Base-by-base conservation (phyloP, 2,113 vertebrate species). In the Mobula hypostoma region DNA sequence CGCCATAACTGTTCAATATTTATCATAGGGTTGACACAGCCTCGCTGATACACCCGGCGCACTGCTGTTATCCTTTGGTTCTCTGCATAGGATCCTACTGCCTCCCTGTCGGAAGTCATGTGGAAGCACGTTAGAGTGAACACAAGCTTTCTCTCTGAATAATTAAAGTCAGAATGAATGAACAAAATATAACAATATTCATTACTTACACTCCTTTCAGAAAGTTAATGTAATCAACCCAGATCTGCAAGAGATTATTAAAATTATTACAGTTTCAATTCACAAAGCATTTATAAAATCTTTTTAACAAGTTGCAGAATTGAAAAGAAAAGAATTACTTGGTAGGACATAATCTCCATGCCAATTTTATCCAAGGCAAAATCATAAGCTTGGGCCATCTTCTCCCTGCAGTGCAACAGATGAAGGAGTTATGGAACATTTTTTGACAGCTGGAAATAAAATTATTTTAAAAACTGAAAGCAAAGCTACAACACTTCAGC, bases 341-440 rank as follows among this genome's bases (percentile, higher is more conserved):
- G 99, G 95, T 99, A 99, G 94, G 99, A 99, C 99, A 99, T 99
- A 94, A 99, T 99, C 97, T 99, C 99, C 99, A 99, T 99, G 96
- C 99, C 99, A 95, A 99, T 99, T 97, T 99, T 99, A 97, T 99
- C 99, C 95, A 99, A 96, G 94, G 99, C 99, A 97, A 99, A 99
- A 96, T 99, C 99, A 95, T 99, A 99, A 1, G 99, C 99, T 96
- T 99, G 99, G 94, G 99, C 99, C 99, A 99, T 99, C 97, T 99
- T 99, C 97, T 99, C 99, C 97, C 99, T 99, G 96, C 82, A 94
- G 94, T 94, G 83, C 78, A 95, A 95, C 94, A 95, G 95, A 96
- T 94, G 95, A 94, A 96, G 17, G 94, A 95, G 74, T 72, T 27
- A 74, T 32, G 94, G 40, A 66, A 48, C 48, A 80, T n/a, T 5